Evolutionary conservation across 2,888 invertebrate species (phyloP), one percentile per base, ranked within the genome.

Genomic region (Agriopis aurantiaria): DNA sequence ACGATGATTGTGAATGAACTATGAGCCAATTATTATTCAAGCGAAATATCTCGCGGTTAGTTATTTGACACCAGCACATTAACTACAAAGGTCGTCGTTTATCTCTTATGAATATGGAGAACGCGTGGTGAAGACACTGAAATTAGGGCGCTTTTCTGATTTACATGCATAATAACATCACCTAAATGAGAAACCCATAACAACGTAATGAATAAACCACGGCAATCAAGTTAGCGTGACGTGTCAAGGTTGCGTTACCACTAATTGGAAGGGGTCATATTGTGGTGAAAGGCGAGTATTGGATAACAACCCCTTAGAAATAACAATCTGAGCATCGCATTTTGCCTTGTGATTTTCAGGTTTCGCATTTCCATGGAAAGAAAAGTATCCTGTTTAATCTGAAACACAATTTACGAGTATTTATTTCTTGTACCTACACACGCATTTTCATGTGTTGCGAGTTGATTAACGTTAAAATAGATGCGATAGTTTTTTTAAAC

Each of bases 121-220:
- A 74, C 83, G 80, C 80, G 84, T 81, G 82, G 82, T 82, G 85
- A 82, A 84, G 84, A 85, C 80, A 85, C 84, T 83, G 80, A 84
- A 85, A 86, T 86, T 85, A 84, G 80, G 81, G 85, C 82, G 83
- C 86, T 85, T 84, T 85, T 84, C 82, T 75, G 79, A 88, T 88
- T 87, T 86, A 81, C 87, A 87, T 88, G 80, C 82, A 83, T 85
- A 84, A 87, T 84, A 60, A 64, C 79, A 80, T 80, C 80, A 75
- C 77, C 76, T 73, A 82, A 82, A 83, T 78, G 77, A 82, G 78
- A 75, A 80, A 78, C 74, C 76, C 62, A 65, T 62, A 62, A 76
- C 74, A 77, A 70, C 72, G 73, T 66, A 66, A 61, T 71, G 52
- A 48, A 53, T 68, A 64, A 66, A 60, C 56, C 49, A 57, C 52